Percentiles rank a stretch among this genome's conserved stretches.
Conservation (phyloP, 1,140 invertebrate genomes). For the Apis mellifera region DNA sequence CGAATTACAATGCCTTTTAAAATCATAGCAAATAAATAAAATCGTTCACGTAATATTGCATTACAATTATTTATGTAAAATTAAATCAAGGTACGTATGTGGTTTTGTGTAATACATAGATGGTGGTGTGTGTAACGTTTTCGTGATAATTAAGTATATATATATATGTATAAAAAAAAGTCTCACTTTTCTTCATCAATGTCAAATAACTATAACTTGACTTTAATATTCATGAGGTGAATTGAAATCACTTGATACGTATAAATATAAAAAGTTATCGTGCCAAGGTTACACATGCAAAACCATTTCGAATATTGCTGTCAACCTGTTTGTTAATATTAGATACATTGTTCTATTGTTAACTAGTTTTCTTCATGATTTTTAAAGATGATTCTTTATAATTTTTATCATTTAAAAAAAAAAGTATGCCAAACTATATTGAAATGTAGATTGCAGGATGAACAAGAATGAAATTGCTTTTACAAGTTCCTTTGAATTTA, state of each 20-base stretch:
- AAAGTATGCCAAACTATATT: not conserved
- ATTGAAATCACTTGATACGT: not conserved
- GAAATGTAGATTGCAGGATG: not conserved
- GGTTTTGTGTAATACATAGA: slow-evolving; percentile 2
- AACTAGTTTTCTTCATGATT: not conserved
- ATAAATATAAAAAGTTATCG: slow-evolving; percentile 24
- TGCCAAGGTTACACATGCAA: not conserved
- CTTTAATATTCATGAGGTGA: not conserved
- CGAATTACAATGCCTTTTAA: slow-evolving; percentile 40
- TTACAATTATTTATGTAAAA: slow-evolving; percentile 34
- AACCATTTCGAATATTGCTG: not conserved
- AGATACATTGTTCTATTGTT: not conserved
- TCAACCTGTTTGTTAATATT: not conserved
- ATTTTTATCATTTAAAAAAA: not conserved
- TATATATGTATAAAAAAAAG: slow-evolving; percentile 2
- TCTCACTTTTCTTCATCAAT: slow-evolving; percentile 1
- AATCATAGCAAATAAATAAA: slow-evolving; percentile 50
- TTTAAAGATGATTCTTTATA: too few species aligned
- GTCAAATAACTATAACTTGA: not conserved
- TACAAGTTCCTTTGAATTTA: slow-evolving; percentile 1
- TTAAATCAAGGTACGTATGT: slow-evolving; percentile 35
- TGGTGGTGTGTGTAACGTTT: not conserved
- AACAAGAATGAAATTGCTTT: not conserved
- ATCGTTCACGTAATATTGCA: slow-evolving; percentile 13
- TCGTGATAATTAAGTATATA: slow-evolving; percentile 8